These are phyloP conservation scores for Eulemur rubriventer DNA, from an alignment of 2,797 vertebrate genomes.

Conservation along the genomic window DNA sequence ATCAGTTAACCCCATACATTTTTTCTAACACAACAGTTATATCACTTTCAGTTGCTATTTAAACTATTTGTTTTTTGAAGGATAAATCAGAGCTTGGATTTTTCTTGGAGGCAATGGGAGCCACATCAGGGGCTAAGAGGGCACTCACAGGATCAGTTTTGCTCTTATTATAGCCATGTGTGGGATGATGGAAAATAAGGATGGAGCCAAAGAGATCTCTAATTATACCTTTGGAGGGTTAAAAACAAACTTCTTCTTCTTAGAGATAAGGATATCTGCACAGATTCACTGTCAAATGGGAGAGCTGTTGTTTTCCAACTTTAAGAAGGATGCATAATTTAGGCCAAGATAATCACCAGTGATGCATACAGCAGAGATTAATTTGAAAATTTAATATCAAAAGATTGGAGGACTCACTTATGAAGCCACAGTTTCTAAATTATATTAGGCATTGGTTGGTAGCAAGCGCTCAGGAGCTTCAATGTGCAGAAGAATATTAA, in stretches of 20 bases:
- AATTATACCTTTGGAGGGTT: slow-evolving; percentile 18
- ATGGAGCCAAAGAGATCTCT: background rate
- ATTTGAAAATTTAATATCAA: slow-evolving; percentile 82
- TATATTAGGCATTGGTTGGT: slow-evolving; percentile 71
- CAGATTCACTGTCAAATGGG: slow-evolving; percentile 57
- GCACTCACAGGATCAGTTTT: background rate
- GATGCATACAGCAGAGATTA: slow-evolving; percentile 79
- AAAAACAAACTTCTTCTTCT: slow-evolving; percentile 41
- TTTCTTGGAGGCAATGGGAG: background rate
- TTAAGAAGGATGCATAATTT: slow-evolving; percentile 75
- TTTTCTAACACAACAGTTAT: background rate
- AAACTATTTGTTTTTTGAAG: background rate
- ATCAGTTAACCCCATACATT: background rate
- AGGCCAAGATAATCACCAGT: slow-evolving; percentile 77
- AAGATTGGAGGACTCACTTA: slow-evolving; percentile 75
- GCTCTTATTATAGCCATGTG: background rate
- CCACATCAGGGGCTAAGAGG: background rate
- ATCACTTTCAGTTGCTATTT: background rate
- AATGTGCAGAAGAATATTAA: slow-evolving; percentile 76
- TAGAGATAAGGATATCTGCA: background rate
- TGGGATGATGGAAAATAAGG: background rate
- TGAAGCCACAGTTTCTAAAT: slow-evolving; percentile 76
- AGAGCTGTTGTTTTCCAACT: slow-evolving; percentile 53
- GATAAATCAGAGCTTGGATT: background rate
- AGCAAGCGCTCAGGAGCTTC: slow-evolving; percentile 71